phyloP scores from a whole-genome alignment of 2,797 vertebrate genomes.

The Coracias cyanogaster region DNA sequence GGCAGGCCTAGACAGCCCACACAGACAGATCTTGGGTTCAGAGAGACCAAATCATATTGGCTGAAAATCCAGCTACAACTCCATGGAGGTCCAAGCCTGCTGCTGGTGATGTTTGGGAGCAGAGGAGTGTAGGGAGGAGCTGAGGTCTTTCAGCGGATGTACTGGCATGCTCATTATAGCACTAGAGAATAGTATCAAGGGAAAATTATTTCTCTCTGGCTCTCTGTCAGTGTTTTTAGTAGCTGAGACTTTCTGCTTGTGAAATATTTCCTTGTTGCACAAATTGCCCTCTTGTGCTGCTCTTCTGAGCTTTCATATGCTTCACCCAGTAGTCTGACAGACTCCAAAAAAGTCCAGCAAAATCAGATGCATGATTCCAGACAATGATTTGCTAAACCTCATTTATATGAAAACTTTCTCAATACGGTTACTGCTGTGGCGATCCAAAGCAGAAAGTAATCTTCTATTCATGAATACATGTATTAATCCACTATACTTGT shows the following conservation, averaged over 20 bases:
- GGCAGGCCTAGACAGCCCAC: constrained; percentile 20
- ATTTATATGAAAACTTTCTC: constrained; percentile 61
- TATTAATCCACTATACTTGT: not conserved
- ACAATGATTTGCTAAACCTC: constrained; percentile 13
- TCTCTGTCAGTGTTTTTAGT: not conserved
- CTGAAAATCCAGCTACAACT: not conserved
- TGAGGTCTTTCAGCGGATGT: constrained; percentile 33
- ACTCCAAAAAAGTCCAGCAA: not conserved
- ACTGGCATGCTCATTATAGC: not conserved
- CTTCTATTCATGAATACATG: constrained; percentile 39
- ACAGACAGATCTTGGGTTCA: constrained; percentile 11
- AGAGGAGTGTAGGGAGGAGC: not conserved
- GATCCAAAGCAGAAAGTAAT: constrained; percentile 35
- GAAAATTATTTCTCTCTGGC: not conserved
- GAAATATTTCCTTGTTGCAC: not conserved
- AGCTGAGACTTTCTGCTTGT: not conserved
- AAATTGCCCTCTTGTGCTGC: not conserved
- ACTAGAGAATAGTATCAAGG: not conserved
- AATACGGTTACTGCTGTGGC: constrained; percentile 8
- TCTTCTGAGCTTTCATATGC: not conserved
- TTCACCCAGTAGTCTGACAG: not conserved
- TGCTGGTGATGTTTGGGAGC: not conserved
- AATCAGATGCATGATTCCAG: not conserved
- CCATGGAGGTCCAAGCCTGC: not conserved
- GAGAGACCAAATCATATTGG: not conserved